A percentile compares a stretch with the other conserved stretches of the same genome.
Evolutionary conservation across 1,140 invertebrate species (phyloP).

Genomic region (Diachasma alloeum): DNA sequence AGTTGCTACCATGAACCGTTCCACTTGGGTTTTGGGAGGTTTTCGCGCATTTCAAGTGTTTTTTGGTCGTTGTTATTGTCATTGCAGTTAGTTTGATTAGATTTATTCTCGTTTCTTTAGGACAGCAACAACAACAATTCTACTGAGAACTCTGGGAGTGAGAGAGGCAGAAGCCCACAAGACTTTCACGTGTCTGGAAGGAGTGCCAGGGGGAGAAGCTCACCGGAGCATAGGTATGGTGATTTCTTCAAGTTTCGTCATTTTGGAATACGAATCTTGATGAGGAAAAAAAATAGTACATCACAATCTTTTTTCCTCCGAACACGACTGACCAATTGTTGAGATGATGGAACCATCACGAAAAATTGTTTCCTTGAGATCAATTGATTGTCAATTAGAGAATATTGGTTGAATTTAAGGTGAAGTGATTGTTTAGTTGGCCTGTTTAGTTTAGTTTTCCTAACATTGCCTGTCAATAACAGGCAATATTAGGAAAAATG

Average conservation of each 20-base stretch:
- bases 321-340: no score
- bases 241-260: conserved; percentile 43
- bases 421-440: no score
- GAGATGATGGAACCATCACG: no score
- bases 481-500: no score
- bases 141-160: conserved; percentile 52
- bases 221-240: conserved; percentile 61
- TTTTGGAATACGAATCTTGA: not conserved
- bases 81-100: not conserved
- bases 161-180: conserved; percentile 44
- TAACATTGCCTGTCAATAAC: no score
- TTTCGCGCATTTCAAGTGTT: not conserved
- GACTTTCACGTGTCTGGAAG: not conserved
- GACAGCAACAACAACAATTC: conserved; percentile 64
- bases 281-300: no score
- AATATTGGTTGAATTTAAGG: no score
- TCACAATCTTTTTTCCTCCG: no score
- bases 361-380: no score
- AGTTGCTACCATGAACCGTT: not conserved
- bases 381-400: no score
- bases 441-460: no score
- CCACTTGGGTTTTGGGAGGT: conserved; percentile 21
- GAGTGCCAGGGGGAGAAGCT: conserved; percentile 31
- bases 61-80: not conserved
- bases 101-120: conserved; percentile 50